Evolutionary conservation across 2,888 invertebrate genomes (phyloP).

Genomic region (Leptinotarsa haldemani): DNA sequence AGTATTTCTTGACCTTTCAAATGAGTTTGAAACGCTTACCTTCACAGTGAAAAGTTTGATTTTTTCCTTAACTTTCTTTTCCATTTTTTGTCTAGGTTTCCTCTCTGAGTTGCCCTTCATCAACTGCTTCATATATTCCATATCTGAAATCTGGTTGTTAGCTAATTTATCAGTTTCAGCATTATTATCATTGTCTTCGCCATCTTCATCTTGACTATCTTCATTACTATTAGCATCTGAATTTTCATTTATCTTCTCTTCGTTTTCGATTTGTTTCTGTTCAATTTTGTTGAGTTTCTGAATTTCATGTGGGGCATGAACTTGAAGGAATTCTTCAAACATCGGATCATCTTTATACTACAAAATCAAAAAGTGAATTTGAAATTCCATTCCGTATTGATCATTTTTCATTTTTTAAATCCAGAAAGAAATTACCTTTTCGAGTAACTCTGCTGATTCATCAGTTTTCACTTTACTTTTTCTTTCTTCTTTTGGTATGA

Average conservation of each 20-base stretch:
- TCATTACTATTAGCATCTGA: slow-evolving; percentile 59
- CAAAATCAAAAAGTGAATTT: slow-evolving; percentile 48
- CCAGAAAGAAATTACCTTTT: slow-evolving; percentile 68
- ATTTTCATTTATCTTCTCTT: slow-evolving; percentile 56
- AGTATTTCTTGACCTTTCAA: neutral
- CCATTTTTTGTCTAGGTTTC: slow-evolving; percentile 61
- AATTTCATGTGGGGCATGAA: slow-evolving; percentile 74
- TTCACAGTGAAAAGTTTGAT: slow-evolving; percentile 74
- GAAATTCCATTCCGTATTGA: neutral
- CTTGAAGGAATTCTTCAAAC: slow-evolving; percentile 89
- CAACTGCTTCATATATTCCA: slow-evolving; percentile 79
- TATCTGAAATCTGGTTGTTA: slow-evolving; percentile 80
- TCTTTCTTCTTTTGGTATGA: slow-evolving; percentile 55
- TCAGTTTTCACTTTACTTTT: slow-evolving; percentile 69
- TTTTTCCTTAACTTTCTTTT: slow-evolving; percentile 63
- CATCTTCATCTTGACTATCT: slow-evolving; percentile 59
- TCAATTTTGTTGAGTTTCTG: slow-evolving; percentile 53
- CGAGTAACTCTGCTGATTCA: slow-evolving; percentile 68
- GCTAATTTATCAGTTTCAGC: slow-evolving; percentile 70
- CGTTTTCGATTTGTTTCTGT: slow-evolving; percentile 54
- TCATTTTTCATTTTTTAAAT: slow-evolving; percentile 1
- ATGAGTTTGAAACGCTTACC: slow-evolving; percentile 45
- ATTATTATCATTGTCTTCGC: slow-evolving; percentile 39
- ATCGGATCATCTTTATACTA: slow-evolving; percentile 88
- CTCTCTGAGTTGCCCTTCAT: slow-evolving; percentile 63